Percentiles rank a stretch among this genome's conserved stretches.
Evolutionary conservation across 1,140 invertebrate species (phyloP).

Genomic region (Drosophila paulistorum): DNA sequence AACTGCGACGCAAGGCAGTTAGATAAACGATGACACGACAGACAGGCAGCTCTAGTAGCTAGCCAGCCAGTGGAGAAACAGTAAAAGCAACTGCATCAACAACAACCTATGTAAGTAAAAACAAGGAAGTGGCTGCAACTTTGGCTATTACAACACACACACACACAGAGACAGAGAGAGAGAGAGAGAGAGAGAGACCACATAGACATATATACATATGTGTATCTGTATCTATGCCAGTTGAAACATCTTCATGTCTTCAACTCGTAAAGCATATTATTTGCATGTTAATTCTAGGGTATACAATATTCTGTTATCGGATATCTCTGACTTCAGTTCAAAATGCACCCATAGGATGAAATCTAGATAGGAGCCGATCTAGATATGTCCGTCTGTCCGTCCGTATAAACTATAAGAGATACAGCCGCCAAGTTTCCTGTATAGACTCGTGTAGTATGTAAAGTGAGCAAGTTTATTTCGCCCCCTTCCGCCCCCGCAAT

Average conservation of each 20-base stretch:
- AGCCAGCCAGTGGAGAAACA: slow-evolving; percentile 12
- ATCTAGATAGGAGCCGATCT: too few species aligned
- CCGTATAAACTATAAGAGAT: too few species aligned
- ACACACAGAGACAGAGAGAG: too few species aligned
- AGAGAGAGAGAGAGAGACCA: too few species aligned
- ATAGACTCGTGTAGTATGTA: too few species aligned
- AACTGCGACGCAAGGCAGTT: slow-evolving; percentile 18
- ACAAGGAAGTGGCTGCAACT: slow-evolving; percentile 53
- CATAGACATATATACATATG: too few species aligned
- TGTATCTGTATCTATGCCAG: slow-evolving; percentile 28
- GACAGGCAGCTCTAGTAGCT: neutral
- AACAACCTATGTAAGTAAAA: slow-evolving; percentile 20
- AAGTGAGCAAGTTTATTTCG: too few species aligned
- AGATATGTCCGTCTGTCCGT: too few species aligned
- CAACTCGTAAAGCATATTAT: neutral
- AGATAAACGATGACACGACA: slow-evolving; percentile 20
- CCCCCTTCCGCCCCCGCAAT: too few species aligned
- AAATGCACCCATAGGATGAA: neutral
- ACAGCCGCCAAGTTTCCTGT: too few species aligned
- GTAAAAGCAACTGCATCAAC: neutral
- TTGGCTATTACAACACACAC: slow-evolving; percentile 22
- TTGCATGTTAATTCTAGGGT: neutral
- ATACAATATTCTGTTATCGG: neutral
- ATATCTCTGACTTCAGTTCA: slow-evolving; percentile 17
- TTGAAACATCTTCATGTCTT: slow-evolving; percentile 49